Conservation (phyloP, 2,888 invertebrate species). For the Coremacera marginata region DNA sequence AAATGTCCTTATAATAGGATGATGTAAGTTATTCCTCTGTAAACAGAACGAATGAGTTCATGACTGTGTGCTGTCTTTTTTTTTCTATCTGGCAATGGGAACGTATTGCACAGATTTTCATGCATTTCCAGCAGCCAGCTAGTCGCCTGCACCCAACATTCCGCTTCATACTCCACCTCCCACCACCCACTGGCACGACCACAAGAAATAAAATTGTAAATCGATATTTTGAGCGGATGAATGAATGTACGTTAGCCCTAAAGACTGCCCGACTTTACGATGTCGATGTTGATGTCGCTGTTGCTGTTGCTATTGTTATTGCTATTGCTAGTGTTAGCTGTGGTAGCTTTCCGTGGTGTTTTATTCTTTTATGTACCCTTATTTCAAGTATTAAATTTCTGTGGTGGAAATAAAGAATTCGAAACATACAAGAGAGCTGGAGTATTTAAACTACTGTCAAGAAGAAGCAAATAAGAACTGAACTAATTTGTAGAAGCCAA, state of each 20-base stretch:
- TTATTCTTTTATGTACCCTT: constrained; percentile 20
- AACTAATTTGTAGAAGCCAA: neutral
- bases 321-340: neutral
- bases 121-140: constrained; percentile 20
- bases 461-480: neutral
- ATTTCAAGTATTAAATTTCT: constrained; percentile 22
- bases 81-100: neutral
- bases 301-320: constrained; percentile 1
- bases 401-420: constrained; percentile 14
- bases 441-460: neutral
- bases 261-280: constrained; percentile 11
- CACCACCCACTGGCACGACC: neutral
- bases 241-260: constrained; percentile 41
- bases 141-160: constrained; percentile 13
- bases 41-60: neutral
- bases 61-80: neutral
- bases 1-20: neutral
- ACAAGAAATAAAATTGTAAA: constrained; percentile 49
- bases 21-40: constrained; percentile 10
- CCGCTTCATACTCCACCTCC: neutral
- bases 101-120: neutral
- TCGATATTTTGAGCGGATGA: constrained; percentile 54
- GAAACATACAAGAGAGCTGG: neutral
- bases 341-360: constrained; percentile 10
- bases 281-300: neutral